Percentiles rank a stretch among this genome's conserved stretches.
Evolutionary conservation across 2,888 invertebrate genomes (phyloP).

Genomic region (Drosophila mulleri): DNA sequence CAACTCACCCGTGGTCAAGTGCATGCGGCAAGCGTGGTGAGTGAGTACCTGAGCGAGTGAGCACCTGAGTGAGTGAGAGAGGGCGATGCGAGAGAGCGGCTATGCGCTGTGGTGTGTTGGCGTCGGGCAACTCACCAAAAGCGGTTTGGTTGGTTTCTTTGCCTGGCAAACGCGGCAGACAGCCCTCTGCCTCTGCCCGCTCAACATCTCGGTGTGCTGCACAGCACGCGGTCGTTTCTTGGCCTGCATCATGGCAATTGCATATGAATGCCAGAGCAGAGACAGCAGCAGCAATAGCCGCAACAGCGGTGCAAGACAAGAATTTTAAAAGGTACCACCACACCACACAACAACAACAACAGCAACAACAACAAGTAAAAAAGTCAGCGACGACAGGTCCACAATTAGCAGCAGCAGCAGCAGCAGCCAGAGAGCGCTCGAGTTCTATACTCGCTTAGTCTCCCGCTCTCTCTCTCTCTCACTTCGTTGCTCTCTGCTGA

Average conservation of each 20-base stretch:
- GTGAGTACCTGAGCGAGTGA: slow-evolving; percentile 21
- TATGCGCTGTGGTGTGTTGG: slow-evolving; percentile 52
- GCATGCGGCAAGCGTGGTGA: slow-evolving; percentile 59
- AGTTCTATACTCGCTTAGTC: background rate
- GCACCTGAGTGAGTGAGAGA: slow-evolving; percentile 28
- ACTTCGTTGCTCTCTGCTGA: slow-evolving; percentile 7
- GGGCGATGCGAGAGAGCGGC: background rate
- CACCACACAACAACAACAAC: slow-evolving; percentile 45
- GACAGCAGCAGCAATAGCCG: slow-evolving; percentile 27
- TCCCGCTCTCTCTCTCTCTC: background rate
- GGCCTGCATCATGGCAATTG: slow-evolving; percentile 38
- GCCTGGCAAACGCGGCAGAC: slow-evolving; percentile 8
- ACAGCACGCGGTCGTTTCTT: slow-evolving; percentile 61
- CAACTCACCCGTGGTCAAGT: slow-evolving; percentile 73
- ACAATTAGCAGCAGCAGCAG: slow-evolving; percentile 78
- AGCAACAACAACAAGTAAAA: slow-evolving; percentile 27
- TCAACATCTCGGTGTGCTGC: slow-evolving; percentile 34
- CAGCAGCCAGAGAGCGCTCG: slow-evolving; percentile 9
- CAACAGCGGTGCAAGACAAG: slow-evolving; percentile 59
- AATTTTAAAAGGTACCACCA: slow-evolving; percentile 70
- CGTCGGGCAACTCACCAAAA: slow-evolving; percentile 63
- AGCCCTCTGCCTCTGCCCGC: slow-evolving; percentile 15
- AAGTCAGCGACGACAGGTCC: slow-evolving; percentile 83
- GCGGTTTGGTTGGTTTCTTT: slow-evolving; percentile 72
- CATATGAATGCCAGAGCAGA: slow-evolving; percentile 57